These are phyloP conservation scores for Allolobophora icterica DNA, from an alignment of 2,888 invertebrate genomes.

Conservation along the genomic window DNA sequence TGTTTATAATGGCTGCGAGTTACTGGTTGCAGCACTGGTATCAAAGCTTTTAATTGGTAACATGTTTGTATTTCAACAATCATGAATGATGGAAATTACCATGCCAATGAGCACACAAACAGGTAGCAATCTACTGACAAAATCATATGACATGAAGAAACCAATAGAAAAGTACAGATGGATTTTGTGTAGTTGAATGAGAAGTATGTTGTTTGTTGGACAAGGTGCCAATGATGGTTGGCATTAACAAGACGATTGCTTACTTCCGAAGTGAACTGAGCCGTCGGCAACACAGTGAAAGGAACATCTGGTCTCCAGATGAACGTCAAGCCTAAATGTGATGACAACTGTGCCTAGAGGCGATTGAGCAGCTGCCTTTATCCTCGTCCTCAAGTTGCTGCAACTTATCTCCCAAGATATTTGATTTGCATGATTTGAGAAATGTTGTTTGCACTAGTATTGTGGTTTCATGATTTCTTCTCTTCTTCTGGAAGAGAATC, in stretches of 20 bases:
- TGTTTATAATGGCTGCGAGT: no score
- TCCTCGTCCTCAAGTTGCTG: background rate
- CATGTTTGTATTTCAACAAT: background rate
- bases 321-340: conserved; percentile 20
- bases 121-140: background rate
- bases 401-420: background rate
- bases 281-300: conserved; percentile 69
- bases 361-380: background rate
- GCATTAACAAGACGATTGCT: conserved; percentile 87
- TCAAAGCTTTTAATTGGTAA: background rate
- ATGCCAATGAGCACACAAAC: background rate
- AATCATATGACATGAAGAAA: background rate
- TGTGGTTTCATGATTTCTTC: background rate
- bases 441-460: conserved; percentile 2
- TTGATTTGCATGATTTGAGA: background rate
- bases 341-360: background rate
- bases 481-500: background rate
- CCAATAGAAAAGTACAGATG: background rate
- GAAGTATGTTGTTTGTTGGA: background rate
- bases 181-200: background rate
- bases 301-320: conserved; percentile 63
- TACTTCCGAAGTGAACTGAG: conserved; percentile 88
- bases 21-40: no score
- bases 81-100: background rate
- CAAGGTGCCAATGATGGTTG: conserved; percentile 80